Percentiles rank a stretch among this genome's conserved stretches.
These are phyloP conservation scores for Rotaria magnacalcarata DNA, from an alignment of 2,888 invertebrate genomes.

Conservation along the genomic window DNA sequence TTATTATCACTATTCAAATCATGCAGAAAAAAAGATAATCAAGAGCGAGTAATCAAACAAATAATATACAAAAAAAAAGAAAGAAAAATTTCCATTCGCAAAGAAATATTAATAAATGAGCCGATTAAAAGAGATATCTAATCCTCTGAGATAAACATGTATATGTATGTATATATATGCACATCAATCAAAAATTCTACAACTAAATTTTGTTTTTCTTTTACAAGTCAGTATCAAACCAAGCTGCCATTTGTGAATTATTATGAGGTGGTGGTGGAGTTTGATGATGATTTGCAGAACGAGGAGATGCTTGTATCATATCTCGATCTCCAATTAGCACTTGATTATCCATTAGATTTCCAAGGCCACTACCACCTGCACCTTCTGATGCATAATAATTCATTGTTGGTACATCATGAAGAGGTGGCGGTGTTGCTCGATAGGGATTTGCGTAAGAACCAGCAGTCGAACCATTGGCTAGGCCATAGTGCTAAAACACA, in stretches of 20 bases:
- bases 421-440: not conserved
- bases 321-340: not conserved
- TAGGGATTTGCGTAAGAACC: not conserved
- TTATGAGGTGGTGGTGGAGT: not conserved
- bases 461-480: not conserved
- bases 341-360: not conserved
- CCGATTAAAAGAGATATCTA: constrained; percentile 15
- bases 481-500: not conserved
- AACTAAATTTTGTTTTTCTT: not conserved
- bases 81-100: not conserved
- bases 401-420: constrained; percentile 6
- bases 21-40: not conserved
- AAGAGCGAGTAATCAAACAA: not conserved
- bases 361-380: not conserved
- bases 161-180: constrained; percentile 8
- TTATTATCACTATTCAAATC: constrained; percentile 9
- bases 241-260: not conserved
- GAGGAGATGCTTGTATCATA: constrained; percentile 20
- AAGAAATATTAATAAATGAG: not conserved
- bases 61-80: constrained; percentile 11
- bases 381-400: constrained; percentile 24
- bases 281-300: not conserved
- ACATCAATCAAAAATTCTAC: not conserved
- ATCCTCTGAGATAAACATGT: not conserved
- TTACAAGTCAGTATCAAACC: constrained; percentile 28